Evolutionary conservation across 1,140 invertebrate genomes (phyloP).

Genomic region (Drosophila truncata): DNA sequence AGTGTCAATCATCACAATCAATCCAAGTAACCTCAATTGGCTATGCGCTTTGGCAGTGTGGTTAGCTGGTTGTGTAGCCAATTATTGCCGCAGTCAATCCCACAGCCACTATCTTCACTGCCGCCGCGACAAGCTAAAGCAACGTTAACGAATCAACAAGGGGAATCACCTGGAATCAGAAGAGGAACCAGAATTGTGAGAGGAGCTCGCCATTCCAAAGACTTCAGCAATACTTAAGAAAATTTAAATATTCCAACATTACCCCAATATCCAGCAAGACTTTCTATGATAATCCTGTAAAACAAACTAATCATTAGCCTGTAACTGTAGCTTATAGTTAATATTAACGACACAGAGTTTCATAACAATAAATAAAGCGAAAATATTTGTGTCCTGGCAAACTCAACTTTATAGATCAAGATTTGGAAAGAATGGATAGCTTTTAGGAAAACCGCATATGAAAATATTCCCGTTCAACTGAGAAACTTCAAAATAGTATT

Average conservation of each 20-base stretch:
- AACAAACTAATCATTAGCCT: neutral
- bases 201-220: neutral
- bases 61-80: slow-evolving; percentile 98
- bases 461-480: neutral
- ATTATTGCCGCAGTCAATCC: slow-evolving; percentile 85
- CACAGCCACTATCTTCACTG: slow-evolving; percentile 98
- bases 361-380: neutral
- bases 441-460: neutral
- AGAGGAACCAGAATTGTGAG: neutral
- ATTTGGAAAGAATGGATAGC: slow-evolving; percentile 5
- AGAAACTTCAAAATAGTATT: no score
- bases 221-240: no score
- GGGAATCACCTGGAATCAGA: neutral
- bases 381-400: no score
- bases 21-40: slow-evolving; percentile 67
- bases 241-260: neutral
- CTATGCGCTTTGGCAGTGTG: slow-evolving; percentile 96
- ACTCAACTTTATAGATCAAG: no score
- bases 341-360: neutral
- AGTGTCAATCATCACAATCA: slow-evolving; percentile 20
- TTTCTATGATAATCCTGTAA: neutral
- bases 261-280: neutral
- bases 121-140: slow-evolving; percentile 89
- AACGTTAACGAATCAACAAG: slow-evolving; percentile 25
- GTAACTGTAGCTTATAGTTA: neutral